A percentile compares a stretch with the other conserved stretches of the same genome.
These are phyloP conservation scores for Neuroterus valhalla DNA, from an alignment of 1,140 invertebrate genomes.

Conservation along the genomic window DNA sequence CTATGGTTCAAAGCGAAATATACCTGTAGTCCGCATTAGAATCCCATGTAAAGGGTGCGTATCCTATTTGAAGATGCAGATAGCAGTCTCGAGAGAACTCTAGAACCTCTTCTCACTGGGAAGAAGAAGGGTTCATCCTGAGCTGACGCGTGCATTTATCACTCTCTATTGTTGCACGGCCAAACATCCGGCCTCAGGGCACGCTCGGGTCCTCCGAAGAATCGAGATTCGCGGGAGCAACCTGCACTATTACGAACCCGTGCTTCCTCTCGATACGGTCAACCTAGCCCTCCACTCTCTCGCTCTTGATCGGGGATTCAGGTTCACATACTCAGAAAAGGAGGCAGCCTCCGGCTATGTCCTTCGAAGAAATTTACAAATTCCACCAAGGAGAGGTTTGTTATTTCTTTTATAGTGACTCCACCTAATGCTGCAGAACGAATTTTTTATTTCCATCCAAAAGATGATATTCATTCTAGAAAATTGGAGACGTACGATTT, in stretches of 20 bases:
- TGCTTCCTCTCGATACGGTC: conserved; percentile 10
- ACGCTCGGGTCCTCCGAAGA: conserved; percentile 48
- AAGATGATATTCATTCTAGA: too few species aligned
- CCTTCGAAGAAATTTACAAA: conserved; percentile 15
- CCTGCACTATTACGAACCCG: conserved; percentile 3
- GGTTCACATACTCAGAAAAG: background rate
- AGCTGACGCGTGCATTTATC: conserved; percentile 69
- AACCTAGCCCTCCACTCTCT: background rate
- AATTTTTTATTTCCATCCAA: background rate
- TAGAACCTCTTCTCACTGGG: conserved; percentile 53
- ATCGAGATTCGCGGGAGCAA: conserved; percentile 63
- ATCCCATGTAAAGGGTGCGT: conserved; percentile 59
- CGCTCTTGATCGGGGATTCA: background rate
- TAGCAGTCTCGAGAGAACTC: conserved; percentile 55
- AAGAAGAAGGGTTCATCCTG: conserved; percentile 60
- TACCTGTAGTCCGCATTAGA: conserved; percentile 65
- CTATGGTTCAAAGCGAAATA: conserved; percentile 53
- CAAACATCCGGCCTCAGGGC: conserved; percentile 68
- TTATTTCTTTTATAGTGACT: background rate
- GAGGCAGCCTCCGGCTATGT: background rate
- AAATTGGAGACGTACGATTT: too few species aligned
- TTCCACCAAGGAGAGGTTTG: background rate
- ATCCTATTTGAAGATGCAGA: conserved; percentile 74
- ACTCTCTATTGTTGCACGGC: conserved; percentile 67
- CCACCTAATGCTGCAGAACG: background rate